Conservation (phyloP, 2,113 vertebrate species). For the Aegithalos caudatus region DNA sequence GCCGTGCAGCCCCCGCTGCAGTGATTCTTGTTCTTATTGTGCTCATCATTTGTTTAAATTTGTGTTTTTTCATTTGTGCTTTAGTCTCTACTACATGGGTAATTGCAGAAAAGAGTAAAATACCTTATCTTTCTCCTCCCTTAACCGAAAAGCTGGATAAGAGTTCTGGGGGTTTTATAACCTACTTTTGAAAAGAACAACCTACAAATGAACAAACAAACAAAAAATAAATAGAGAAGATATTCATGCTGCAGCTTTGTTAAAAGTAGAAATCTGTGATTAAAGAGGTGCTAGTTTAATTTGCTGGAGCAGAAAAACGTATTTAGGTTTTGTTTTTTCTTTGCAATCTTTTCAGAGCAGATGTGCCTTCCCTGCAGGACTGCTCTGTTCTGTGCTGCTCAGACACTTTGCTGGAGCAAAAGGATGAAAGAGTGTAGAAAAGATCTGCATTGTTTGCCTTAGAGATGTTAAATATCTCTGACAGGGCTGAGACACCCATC, state of each 20-base stretch:
- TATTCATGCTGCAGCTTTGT: background rate
- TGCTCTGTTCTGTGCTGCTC: background rate
- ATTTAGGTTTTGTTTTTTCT: background rate
- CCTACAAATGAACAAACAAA: no score
- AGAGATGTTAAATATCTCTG: background rate
- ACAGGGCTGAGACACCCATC: background rate
- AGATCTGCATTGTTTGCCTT: background rate
- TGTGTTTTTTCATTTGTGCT: background rate
- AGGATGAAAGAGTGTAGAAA: background rate
- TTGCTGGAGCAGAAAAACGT: background rate
- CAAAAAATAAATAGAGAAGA: background rate
- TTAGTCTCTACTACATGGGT: background rate
- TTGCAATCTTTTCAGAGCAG: background rate
- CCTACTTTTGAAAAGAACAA: background rate
- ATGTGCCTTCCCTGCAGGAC: background rate
- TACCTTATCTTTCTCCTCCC: background rate
- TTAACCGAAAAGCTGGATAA: background rate
- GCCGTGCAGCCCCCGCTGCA: accelerated
- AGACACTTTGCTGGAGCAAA: background rate
- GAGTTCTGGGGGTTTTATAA: background rate
- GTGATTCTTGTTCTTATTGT: background rate
- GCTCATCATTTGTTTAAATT: background rate
- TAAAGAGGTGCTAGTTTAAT: background rate
- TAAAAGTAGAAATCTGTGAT: background rate
- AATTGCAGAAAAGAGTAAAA: background rate